Evolutionary conservation across 2,888 invertebrate species (phyloP).

Genomic region (Notodonta dromedarius): DNA sequence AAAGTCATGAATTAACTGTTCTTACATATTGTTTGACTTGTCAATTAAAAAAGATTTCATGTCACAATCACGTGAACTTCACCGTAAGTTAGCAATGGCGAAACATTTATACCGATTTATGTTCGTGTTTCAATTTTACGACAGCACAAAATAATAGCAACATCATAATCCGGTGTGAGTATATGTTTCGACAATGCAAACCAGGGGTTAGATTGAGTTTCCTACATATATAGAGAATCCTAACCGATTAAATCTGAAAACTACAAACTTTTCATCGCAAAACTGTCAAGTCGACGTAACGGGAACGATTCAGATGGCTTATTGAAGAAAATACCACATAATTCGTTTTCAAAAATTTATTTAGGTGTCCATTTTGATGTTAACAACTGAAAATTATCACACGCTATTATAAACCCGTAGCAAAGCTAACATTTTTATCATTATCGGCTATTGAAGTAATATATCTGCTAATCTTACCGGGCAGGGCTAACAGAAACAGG

Average conservation of each 20-base stretch:
- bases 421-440: constrained; percentile 73
- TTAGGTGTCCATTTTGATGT: constrained; percentile 76
- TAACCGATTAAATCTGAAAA: too few species aligned
- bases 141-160: too few species aligned
- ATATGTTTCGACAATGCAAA: too few species aligned
- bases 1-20: constrained; percentile 77
- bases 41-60: neutral
- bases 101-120: too few species aligned
- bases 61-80: too few species aligned
- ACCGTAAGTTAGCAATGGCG: too few species aligned
- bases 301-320: neutral
- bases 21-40: constrained; percentile 49
- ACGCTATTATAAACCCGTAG: constrained; percentile 77
- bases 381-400: constrained; percentile 75
- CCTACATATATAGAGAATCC: too few species aligned
- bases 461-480: constrained; percentile 46
- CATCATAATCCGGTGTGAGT: too few species aligned
- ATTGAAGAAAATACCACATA: neutral
- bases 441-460: constrained; percentile 59
- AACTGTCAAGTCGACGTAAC: too few species aligned
- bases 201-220: too few species aligned
- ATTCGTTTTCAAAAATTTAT: constrained; percentile 50
- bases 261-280: too few species aligned
- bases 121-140: too few species aligned
- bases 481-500: constrained; percentile 35